Base-by-base conservation (phyloP, 92 coral and sea anemone species). In the Zoanthus sansibaricus region DNA sequence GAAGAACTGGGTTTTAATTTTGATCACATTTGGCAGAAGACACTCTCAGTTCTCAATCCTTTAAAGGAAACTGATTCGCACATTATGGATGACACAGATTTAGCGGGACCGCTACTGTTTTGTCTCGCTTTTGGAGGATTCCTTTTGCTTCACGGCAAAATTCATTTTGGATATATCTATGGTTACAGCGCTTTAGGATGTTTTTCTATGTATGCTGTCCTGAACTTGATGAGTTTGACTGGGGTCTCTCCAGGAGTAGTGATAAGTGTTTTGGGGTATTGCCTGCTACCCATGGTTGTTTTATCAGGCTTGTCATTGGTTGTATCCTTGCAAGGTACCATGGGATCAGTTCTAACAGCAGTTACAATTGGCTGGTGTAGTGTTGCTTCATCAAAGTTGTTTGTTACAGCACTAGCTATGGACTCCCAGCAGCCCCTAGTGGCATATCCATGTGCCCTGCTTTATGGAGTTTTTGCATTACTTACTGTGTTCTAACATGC, bases 61-160 rank as follows among this genome's bases (percentile, higher is more conserved):
- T 69, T 97, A 44, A 95, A 97, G 88, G 77, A 87, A 44, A 92
- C 97, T 0, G 98, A 95, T 86, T 90, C 95, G 0, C 97, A 97
- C 62, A 93, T 97, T 54, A 97, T 97, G 99, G 97, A 97, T 75
- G 99, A 97, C 88, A 97, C 98, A n/a, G 99, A 97, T 79, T 78
- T 97, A 52, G 94, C 97, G n/a, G 99, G 99, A 14, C 99, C 99
- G 4, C 84, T 97, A 3, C 88, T 97, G 64, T 97, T 97, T 75
- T 97, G 99, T 71, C 91, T 97, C 4, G 99, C 99, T 9, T 97
- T 97, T 88, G 99, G 99, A 21, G 99, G 95, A 4, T 91, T 93
- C 67, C 90, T 97, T 15, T 84, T 97, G 49, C 94, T 97, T 32
- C 99, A 97, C 71, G 99, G 99, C 8, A 97, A 97, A 87, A 95